These are phyloP conservation scores for Drosophila nr. medialis DNA, from an alignment of 2,888 invertebrate species.

Conservation along the genomic window DNA sequence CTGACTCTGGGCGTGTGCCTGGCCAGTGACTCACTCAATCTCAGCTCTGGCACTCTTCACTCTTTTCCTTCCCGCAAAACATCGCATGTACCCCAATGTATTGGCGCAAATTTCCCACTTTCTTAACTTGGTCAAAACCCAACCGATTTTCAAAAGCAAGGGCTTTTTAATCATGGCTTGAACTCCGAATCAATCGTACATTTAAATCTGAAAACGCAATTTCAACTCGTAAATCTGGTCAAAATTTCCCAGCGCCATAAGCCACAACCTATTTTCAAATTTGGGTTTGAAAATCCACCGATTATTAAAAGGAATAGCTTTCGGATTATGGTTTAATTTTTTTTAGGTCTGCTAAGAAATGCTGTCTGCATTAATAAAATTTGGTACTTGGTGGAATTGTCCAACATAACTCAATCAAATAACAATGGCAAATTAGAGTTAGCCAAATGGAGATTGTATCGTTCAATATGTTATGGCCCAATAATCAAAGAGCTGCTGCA, in stretches of 20 bases:
- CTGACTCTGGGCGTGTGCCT: slow-evolving; percentile 43
- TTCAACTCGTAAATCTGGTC: no score
- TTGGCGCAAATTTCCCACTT: background rate
- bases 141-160: background rate
- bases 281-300: background rate
- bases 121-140: background rate
- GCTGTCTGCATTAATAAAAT: background rate
- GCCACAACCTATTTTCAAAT: no score
- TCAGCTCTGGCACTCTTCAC: slow-evolving; percentile 6
- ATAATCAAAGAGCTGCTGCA: slow-evolving; percentile 49
- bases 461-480: slow-evolving; percentile 35
- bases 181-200: background rate
- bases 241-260: background rate
- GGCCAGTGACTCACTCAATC: slow-evolving; percentile 48
- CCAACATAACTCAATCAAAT: background rate
- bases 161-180: no score
- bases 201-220: background rate
- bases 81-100: background rate
- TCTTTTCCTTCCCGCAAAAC: background rate
- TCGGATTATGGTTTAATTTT: background rate
- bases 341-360: background rate
- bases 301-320: background rate
- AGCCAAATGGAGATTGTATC: slow-evolving; percentile 33
- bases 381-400: background rate
- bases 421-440: slow-evolving; percentile 66